Percentiles rank a stretch among this genome's conserved stretches.
Evolutionary conservation across 2,113 vertebrate genomes (phyloP).

Genomic region (Osmerus mordax): DNA sequence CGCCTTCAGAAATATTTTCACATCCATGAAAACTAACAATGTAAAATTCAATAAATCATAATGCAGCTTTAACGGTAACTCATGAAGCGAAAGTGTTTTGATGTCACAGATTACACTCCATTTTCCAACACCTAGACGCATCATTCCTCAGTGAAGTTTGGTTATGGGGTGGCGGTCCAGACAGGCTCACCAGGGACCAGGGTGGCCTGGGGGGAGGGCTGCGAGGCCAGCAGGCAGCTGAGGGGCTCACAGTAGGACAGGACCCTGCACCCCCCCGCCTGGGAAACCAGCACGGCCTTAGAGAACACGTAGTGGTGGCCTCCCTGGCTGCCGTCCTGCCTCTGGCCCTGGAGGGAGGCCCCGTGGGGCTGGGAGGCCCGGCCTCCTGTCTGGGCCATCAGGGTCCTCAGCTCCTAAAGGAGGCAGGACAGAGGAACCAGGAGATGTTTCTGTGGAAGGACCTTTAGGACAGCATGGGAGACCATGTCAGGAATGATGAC

Average conservation of each 20-base stretch:
- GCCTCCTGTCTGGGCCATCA: constrained; percentile 70
- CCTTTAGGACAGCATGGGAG: no score
- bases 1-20: background rate
- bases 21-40: background rate
- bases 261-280: constrained; percentile 83
- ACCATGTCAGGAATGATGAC: no score
- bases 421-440: background rate
- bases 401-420: constrained; percentile 79
- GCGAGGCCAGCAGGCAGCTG: constrained; percentile 87
- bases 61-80: no score
- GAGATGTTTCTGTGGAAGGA: no score
- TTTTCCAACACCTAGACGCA: no score
- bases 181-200: constrained; percentile 83
- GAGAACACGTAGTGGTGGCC: constrained; percentile 78
- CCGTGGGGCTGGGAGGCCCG: constrained; percentile 46
- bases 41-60: background rate
- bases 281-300: constrained; percentile 83
- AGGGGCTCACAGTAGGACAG: constrained; percentile 81
- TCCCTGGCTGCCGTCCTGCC: constrained; percentile 56
- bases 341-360: constrained; percentile 60
- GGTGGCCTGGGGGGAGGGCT: constrained; percentile 85
- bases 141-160: no score
- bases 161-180: no score
- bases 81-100: no score
- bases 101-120: no score